phyloP scores from a whole-genome alignment of 2,797 vertebrate species.

The Myotis daubentonii region DNA sequence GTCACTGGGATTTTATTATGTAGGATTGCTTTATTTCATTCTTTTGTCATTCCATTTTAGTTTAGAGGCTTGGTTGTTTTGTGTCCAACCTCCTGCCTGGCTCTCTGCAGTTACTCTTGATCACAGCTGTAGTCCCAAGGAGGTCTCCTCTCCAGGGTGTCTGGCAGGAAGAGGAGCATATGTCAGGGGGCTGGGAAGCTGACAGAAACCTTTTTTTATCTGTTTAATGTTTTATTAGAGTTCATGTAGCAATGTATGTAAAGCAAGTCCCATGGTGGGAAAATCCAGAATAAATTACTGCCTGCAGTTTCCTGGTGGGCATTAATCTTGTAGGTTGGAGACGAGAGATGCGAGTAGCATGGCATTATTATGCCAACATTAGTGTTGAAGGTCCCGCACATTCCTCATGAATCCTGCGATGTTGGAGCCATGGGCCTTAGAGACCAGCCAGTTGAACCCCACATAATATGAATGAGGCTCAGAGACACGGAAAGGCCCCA shows the following conservation, averaged over 20 bases:
- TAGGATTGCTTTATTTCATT: background rate
- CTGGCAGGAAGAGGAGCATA: slow-evolving; percentile 40
- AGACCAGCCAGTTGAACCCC: background rate
- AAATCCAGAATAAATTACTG: slow-evolving; percentile 65
- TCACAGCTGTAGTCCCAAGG: slow-evolving; percentile 43
- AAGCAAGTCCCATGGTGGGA: slow-evolving; percentile 60
- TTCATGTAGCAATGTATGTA: slow-evolving; percentile 55
- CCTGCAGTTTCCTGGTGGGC: slow-evolving; percentile 50
- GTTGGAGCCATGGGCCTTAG: background rate
- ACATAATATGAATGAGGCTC: background rate
- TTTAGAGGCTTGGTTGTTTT: slow-evolving; percentile 4
- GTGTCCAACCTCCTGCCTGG: background rate
- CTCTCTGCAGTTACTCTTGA: slow-evolving; percentile 45
- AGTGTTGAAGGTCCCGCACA: background rate
- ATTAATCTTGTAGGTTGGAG: slow-evolving; percentile 44
- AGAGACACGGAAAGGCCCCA: background rate
- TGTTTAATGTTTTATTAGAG: slow-evolving; percentile 67
- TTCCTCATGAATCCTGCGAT: background rate
- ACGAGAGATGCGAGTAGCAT: background rate
- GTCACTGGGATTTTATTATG: background rate
- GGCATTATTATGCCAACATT: slow-evolving; percentile 28
- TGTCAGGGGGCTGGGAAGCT: slow-evolving; percentile 42
- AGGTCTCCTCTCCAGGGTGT: background rate
- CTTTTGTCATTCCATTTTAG: background rate
- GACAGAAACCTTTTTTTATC: slow-evolving; percentile 46